A percentile compares a stretch with the other conserved stretches of the same genome.
Conservation (phyloP, 2,888 invertebrate genomes). For the Agrilus mali region DNA sequence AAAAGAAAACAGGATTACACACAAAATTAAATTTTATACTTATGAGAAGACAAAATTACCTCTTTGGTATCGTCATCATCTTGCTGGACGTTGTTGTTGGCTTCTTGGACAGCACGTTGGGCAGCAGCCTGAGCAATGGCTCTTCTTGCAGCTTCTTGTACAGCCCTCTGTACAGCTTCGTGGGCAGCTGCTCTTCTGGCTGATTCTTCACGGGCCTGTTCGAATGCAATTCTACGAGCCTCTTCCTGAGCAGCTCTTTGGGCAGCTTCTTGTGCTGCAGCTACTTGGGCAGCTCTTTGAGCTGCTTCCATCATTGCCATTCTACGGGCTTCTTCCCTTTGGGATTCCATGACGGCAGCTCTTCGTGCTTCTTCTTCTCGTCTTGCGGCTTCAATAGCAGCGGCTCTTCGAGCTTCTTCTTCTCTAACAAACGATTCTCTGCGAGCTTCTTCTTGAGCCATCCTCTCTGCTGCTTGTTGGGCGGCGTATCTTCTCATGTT, state of each 20-base stretch:
- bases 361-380: conserved; percentile 9
- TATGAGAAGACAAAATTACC: too few species aligned
- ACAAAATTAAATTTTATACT: too few species aligned
- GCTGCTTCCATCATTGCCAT: background rate
- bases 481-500: conserved; percentile 8
- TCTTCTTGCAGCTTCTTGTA: conserved; percentile 13
- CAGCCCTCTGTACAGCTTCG: conserved; percentile 1
- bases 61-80: conserved; percentile 1
- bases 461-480: conserved; percentile 20
- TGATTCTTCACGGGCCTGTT: conserved; percentile 24
- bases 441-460: conserved; percentile 13
- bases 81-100: conserved; percentile 6
- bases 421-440: conserved; percentile 17
- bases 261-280: conserved; percentile 1
- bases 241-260: conserved; percentile 19
- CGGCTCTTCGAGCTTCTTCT: too few species aligned
- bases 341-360: conserved; percentile 3
- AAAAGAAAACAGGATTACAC: too few species aligned
- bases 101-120: conserved; percentile 22
- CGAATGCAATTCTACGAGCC: too few species aligned
- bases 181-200: background rate
- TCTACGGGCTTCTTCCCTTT: conserved; percentile 6
- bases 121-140: background rate
- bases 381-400: conserved; percentile 15
- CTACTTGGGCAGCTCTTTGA: conserved; percentile 1